Percentiles rank a stretch among this genome's conserved stretches.
phyloP scores from a whole-genome alignment of 2,113 vertebrate species.

The Catharus minimus region DNA sequence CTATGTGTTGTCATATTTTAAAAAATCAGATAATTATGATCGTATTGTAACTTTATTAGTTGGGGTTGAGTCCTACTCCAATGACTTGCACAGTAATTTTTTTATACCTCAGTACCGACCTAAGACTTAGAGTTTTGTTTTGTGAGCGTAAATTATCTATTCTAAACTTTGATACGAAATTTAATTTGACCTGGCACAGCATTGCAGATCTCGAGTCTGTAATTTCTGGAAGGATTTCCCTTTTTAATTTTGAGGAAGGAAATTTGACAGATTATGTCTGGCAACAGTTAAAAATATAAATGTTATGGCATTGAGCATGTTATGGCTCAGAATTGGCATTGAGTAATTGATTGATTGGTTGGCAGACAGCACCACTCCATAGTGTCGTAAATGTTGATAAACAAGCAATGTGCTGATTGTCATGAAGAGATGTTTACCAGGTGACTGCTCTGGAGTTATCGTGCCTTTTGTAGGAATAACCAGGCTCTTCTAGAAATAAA shows the following conservation, averaged over 20 bases:
- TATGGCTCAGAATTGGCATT: background rate
- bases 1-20: background rate
- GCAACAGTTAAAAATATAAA: background rate
- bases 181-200: background rate
- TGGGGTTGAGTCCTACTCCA: background rate
- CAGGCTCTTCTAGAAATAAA: background rate
- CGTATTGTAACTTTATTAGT: background rate
- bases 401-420: background rate
- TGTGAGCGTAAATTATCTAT: background rate
- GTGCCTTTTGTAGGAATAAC: background rate
- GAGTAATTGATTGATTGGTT: background rate
- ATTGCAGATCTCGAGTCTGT: background rate
- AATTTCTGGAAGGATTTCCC: background rate
- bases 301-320: background rate
- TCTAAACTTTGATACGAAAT: background rate
- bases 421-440: background rate
- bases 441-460: background rate
- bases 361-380: background rate
- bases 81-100: background rate
- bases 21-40: background rate
- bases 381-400: background rate
- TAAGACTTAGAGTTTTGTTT: background rate
- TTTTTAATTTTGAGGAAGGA: background rate
- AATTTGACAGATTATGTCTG: background rate
- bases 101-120: background rate